Evolutionary conservation across 35 echinoderm and acorn worm species (phyloP).

Genomic region (Strongylocentrotus purpuratus): DNA sequence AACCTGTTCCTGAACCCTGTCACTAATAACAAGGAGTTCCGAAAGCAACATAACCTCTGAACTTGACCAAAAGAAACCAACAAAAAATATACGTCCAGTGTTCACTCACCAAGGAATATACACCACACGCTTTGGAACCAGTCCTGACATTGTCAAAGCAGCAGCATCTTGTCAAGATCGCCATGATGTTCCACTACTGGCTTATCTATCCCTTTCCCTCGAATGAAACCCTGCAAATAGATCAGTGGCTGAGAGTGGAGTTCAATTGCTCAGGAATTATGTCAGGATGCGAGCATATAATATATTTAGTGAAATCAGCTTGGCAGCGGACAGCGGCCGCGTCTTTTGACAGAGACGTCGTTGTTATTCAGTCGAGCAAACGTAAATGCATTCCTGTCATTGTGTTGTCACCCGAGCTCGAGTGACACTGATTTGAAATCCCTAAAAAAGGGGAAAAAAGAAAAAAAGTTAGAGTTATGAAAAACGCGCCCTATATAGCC

Average conservation of each 20-base stretch:
- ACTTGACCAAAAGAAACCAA: neutral
- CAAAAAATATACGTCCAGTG: neutral
- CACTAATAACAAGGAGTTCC: slow-evolving; percentile 16
- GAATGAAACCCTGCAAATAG: neutral
- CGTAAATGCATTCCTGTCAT: neutral
- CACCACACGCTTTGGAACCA: slow-evolving; percentile 37
- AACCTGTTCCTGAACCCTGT: neutral
- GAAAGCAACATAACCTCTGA: slow-evolving; percentile 16
- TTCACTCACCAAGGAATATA: slow-evolving; percentile 48
- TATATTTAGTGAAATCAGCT: neutral
- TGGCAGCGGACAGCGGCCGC: neutral
- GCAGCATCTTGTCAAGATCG: slow-evolving; percentile 38
- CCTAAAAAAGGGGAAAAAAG: neutral
- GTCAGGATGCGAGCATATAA: neutral
- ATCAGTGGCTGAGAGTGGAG: neutral
- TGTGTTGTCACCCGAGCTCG: neutral
- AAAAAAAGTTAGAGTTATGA: neutral
- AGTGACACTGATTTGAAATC: neutral
- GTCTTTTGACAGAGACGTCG: neutral
- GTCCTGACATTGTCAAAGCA: slow-evolving; percentile 46
- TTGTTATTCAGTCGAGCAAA: neutral
- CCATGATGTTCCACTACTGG: neutral
- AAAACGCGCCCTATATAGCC: neutral
- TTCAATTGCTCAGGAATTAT: neutral
- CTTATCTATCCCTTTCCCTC: neutral